Percentiles rank a stretch among this genome's conserved stretches.
phyloP scores from a whole-genome alignment of 2,888 invertebrate genomes.

The Meta bourneti region DNA sequence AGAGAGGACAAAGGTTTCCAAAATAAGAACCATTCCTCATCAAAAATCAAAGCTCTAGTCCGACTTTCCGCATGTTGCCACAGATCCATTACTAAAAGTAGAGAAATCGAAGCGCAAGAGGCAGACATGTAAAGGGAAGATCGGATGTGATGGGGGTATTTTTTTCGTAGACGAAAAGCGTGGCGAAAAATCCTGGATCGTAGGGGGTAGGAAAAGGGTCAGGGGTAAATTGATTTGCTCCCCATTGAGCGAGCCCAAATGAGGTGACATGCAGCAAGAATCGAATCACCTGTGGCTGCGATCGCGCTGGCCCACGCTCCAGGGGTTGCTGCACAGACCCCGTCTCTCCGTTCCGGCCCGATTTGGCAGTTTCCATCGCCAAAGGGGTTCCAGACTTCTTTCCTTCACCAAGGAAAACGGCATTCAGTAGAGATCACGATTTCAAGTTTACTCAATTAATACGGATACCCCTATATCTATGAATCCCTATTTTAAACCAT shows the following conservation, averaged over 20 bases:
- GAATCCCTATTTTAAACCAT: neutral
- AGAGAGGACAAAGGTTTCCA: too few relatives aligned
- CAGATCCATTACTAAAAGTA: slow-evolving; percentile 43
- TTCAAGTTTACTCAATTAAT: neutral
- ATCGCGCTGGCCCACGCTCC: slow-evolving; percentile 66
- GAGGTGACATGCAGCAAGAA: slow-evolving; percentile 77
- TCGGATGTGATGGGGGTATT: slow-evolving; percentile 11
- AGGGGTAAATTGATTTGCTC: slow-evolving; percentile 75
- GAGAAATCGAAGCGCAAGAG: slow-evolving; percentile 16
- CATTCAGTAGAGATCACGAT: neutral
- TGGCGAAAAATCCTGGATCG: neutral
- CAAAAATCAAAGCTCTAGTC: too few relatives aligned
- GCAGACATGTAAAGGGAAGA: slow-evolving; percentile 3
- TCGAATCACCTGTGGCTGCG: slow-evolving; percentile 77
- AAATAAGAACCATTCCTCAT: too few relatives aligned
- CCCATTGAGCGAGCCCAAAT: slow-evolving; percentile 77
- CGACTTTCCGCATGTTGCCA: neutral
- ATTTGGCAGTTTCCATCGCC: slow-evolving; percentile 9
- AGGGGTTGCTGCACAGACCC: slow-evolving; percentile 41
- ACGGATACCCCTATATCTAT: neutral
- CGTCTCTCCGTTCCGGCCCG: neutral
- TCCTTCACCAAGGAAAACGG: neutral
- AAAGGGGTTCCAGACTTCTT: neutral
- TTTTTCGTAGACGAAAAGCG: slow-evolving; percentile 55
- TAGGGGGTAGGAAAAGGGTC: slow-evolving; percentile 17